Conservation (phyloP, 2,113 vertebrate genomes). For the Nestor notabilis region DNA sequence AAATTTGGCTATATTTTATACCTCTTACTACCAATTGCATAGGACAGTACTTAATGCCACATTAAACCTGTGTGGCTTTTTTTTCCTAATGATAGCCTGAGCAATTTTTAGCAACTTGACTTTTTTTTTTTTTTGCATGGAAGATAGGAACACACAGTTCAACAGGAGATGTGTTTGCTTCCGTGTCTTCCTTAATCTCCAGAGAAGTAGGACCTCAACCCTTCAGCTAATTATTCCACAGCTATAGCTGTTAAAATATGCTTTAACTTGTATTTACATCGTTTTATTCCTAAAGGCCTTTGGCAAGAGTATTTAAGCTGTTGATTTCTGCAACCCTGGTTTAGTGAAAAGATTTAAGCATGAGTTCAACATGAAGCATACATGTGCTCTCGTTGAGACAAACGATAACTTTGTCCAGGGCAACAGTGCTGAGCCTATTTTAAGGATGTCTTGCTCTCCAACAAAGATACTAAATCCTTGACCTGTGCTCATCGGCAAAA, state of each 20-base stretch:
- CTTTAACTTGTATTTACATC: not conserved
- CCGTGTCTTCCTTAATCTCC: not conserved
- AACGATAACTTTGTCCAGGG: not conserved
- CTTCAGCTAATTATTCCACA: not conserved
- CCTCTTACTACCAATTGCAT: not conserved
- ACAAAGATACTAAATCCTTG: not conserved
- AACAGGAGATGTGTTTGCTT: not conserved
- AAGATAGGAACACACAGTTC: not conserved
- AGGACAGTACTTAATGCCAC: not conserved
- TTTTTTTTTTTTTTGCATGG: not conserved
- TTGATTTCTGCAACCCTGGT: not conserved
- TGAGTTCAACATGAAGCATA: not conserved
- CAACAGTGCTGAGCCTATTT: not conserved
- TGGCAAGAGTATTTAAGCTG: not conserved
- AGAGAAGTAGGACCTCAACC: not conserved
- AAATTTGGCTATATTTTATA: not conserved
- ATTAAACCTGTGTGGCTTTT: not conserved
- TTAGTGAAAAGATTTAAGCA: not conserved
- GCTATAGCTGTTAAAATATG: not conserved
- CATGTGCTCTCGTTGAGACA: not conserved
- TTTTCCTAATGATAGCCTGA: not conserved
- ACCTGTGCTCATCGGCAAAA: not conserved
- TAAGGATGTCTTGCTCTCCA: not conserved
- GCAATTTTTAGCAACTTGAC: not conserved
- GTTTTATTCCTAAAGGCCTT: not conserved